Evolutionary conservation across 2,888 invertebrate genomes (phyloP), one percentile per base, ranked within the genome.

Genomic region (Elegia similella): DNA sequence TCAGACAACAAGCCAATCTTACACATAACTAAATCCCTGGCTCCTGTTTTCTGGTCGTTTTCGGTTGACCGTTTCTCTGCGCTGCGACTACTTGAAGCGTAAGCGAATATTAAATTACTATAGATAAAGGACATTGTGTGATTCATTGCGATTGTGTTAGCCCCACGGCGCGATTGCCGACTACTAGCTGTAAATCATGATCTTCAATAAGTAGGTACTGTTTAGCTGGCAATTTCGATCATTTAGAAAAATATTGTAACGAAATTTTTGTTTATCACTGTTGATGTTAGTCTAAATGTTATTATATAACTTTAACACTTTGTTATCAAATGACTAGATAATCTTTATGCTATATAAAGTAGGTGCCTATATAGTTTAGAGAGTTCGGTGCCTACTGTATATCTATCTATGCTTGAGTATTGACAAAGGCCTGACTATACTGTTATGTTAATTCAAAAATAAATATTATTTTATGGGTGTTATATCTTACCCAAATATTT

Each of bases 51-150:
- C 59, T 62, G 68, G 62, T 67, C 72, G 65, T 64, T 69, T 62
- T 62, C 63, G 63, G 60, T 58, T 60, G 76, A 75, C 78, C 78
- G 75, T 80, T 75, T 78, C 75, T 76, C 78, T 72, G 68, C 69
- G 66, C 59, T 68, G 62, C 61, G 63, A 50, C 17, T 7, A 17
- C 16, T 12, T 34, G 17, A 12, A 17, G 50, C 50, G 8, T 47
- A 34, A 34, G 50, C 50, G 50, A 50, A 32, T 48, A 48, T 32
- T 8, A 3, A 38, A 38, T 3, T 38, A 3, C 38, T 38, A 12
- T 38, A 34, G 34, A 34, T 8, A n/a, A 38, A 38, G n/a, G 8
- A n/a, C 5, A 38, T 38, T n/a, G 10, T 38, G 12, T 12, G 5
- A 12, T n/a, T 10, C 12, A 12, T 38, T 23, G 46, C 10, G 34